Percentiles rank a stretch among this genome's conserved stretches.
These are phyloP conservation scores for Mesorhabditis sp. DNA, from an alignment of 2,888 invertebrate genomes.

Conservation along the genomic window DNA sequence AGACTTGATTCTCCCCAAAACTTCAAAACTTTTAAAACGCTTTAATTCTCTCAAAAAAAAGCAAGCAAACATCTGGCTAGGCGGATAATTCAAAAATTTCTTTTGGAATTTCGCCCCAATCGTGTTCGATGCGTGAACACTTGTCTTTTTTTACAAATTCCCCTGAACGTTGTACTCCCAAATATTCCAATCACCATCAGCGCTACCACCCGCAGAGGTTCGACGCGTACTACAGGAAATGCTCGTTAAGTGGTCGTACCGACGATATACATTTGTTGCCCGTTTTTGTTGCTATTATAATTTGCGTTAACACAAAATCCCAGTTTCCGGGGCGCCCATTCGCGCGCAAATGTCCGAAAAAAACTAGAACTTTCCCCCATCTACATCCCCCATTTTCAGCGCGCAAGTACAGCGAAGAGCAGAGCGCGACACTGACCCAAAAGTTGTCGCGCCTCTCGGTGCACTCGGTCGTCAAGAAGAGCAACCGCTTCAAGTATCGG, in stretches of 20 bases:
- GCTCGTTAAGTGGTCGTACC: not conserved
- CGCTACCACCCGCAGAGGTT: not conserved
- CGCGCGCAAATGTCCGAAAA: not conserved
- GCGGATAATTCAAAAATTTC: too few species aligned
- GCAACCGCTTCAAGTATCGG: conserved; percentile 51
- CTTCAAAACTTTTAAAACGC: too few species aligned
- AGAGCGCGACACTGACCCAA: conserved; percentile 23
- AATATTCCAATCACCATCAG: not conserved
- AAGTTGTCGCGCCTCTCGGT: conserved; percentile 30
- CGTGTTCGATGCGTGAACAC: too few species aligned
- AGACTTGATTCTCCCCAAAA: too few species aligned
- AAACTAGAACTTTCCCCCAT: not conserved
- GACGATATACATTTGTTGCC: not conserved
- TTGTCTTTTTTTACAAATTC: too few species aligned
- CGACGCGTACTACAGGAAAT: not conserved
- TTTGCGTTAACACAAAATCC: not conserved
- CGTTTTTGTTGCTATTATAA: not conserved
- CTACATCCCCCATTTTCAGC: conserved; percentile 27
- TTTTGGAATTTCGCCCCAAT: too few species aligned
- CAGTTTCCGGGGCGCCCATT: not conserved
- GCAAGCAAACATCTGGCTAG: too few species aligned
- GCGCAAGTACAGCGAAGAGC: conserved; percentile 39
- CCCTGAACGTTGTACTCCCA: not conserved
- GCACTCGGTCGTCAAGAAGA: conserved; percentile 49
- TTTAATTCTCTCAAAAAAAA: too few species aligned